These are phyloP conservation scores for Notospermus geniculatus DNA, from an alignment of 1,140 invertebrate species.

Conservation along the genomic window DNA sequence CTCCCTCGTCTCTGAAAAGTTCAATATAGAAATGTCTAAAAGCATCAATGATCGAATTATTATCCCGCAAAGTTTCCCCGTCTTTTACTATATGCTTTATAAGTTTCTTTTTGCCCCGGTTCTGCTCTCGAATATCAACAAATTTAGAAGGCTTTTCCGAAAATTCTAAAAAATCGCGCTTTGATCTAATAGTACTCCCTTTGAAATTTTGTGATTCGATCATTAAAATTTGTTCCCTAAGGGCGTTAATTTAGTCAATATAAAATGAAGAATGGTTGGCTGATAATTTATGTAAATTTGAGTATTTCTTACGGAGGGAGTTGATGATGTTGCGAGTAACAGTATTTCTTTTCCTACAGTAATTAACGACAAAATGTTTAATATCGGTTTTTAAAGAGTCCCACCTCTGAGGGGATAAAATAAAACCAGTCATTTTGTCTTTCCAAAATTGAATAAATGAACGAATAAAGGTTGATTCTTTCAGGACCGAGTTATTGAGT, in stretches of 20 bases:
- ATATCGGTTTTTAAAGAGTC: constrained; percentile 12
- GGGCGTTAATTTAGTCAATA: neutral
- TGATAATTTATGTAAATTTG: neutral
- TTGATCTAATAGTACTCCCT: constrained; percentile 18
- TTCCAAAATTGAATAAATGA: constrained; percentile 20
- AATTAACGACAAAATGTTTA: neutral
- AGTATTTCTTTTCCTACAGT: constrained; percentile 15
- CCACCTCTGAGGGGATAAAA: constrained; percentile 21
- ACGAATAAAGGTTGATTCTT: neutral
- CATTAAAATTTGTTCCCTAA: constrained; percentile 17
- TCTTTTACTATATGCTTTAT: constrained; percentile 14
- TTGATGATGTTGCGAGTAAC: constrained; percentile 14
- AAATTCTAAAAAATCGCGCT: constrained; percentile 17
- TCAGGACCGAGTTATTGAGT: constrained; percentile 21
- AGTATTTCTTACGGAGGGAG: neutral
- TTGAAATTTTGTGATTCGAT: constrained; percentile 14
- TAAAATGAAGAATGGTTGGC: neutral
- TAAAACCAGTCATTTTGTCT: constrained; percentile 9
- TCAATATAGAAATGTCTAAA: constrained; percentile 27
- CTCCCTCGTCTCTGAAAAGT: constrained; percentile 19
- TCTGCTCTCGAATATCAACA: constrained; percentile 17
- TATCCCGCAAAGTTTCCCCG: constrained; percentile 10
- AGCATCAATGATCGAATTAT: constrained; percentile 20
- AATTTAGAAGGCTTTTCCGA: constrained; percentile 25
- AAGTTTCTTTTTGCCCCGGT: constrained; percentile 17